These are phyloP conservation scores for Corbicula japonica DNA, from an alignment of 2,888 invertebrate species.

Conservation along the genomic window DNA sequence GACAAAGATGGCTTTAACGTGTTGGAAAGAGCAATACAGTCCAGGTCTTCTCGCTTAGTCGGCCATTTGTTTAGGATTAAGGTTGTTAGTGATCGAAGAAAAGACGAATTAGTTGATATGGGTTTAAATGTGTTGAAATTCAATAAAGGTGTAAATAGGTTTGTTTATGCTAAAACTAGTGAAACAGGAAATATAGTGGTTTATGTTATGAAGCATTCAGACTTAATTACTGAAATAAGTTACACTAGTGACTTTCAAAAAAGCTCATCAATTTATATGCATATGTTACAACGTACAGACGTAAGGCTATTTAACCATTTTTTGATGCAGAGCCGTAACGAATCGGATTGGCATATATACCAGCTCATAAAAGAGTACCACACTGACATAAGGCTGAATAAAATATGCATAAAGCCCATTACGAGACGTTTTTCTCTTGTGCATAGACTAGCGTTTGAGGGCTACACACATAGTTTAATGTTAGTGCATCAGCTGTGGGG, in stretches of 20 bases:
- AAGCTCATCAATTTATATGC: neutral
- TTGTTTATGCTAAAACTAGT: neutral
- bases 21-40: neutral
- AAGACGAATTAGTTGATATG: neutral
- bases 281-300: neutral
- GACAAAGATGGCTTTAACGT: neutral
- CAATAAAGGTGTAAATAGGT: neutral
- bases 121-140: slow-evolving; percentile 3
- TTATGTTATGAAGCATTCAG: neutral
- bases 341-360: neutral
- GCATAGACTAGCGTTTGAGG: slow-evolving; percentile 12
- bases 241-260: neutral
- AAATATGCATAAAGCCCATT: neutral
- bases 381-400: neutral
- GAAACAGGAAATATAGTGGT: neutral
- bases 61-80: neutral
- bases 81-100: neutral
- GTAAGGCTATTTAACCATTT: neutral
- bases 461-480: neutral
- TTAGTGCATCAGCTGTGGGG: slow-evolving; percentile 1
- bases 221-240: neutral
- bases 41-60: neutral
- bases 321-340: no score
- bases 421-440: neutral
- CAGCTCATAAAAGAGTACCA: neutral